Percentiles rank a stretch among this genome's conserved stretches.
phyloP scores from a whole-genome alignment of 2,888 invertebrate species.

The Tinea pellionella region DNA sequence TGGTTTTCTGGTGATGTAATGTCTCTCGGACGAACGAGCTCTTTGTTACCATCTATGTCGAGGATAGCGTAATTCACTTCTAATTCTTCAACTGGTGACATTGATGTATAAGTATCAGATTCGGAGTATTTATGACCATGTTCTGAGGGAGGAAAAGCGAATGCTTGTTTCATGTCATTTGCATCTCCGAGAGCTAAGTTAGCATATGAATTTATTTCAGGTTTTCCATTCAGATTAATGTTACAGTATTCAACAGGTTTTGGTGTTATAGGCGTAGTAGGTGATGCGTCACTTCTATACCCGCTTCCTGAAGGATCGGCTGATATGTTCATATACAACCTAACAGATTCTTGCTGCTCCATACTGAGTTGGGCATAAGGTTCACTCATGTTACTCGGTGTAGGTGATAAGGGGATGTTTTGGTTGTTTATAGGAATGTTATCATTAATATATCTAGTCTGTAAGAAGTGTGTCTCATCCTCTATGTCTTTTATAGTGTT shows the following conservation, averaged over 20 bases:
- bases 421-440: constrained; percentile 24
- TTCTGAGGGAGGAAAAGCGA: constrained; percentile 27
- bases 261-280: constrained; percentile 46
- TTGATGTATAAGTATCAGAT: constrained; percentile 51
- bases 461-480: constrained; percentile 47
- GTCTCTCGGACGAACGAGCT: constrained; percentile 29
- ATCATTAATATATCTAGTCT: constrained; percentile 44
- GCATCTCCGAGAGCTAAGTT: constrained; percentile 50
- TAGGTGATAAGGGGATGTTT: constrained; percentile 45
- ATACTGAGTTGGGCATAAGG: constrained; percentile 57
- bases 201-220: constrained; percentile 50
- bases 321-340: constrained; percentile 59
- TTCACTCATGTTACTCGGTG: constrained; percentile 55
- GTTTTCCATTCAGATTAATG: constrained; percentile 29
- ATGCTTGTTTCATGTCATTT: constrained; percentile 35
- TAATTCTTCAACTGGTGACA: constrained; percentile 51
- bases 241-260: constrained; percentile 55
- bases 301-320: constrained; percentile 34
- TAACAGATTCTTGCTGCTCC: constrained; percentile 43
- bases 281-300: constrained; percentile 34
- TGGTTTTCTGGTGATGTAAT: constrained; percentile 41
- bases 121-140: constrained; percentile 49
- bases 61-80: constrained; percentile 82
- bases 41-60: constrained; percentile 75
- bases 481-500: constrained; percentile 53